Conservation (phyloP, 2,797 vertebrate species). For the Pelodytes ibericus region DNA sequence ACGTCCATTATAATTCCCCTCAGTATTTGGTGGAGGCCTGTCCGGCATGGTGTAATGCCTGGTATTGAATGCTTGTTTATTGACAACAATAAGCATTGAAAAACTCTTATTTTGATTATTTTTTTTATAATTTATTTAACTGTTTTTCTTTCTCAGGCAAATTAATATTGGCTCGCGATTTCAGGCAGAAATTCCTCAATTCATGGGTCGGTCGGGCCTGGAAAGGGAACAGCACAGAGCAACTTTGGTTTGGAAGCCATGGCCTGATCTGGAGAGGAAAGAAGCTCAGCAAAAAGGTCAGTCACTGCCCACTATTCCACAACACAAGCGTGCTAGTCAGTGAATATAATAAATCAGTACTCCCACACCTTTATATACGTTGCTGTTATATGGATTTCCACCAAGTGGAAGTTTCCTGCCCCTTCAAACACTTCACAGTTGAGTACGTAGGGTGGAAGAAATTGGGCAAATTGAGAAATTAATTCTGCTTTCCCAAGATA, state of each 20-base stretch:
- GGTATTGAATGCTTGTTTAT: not conserved
- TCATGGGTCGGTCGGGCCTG: constrained; percentile 66
- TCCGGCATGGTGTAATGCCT: too few relatives aligned
- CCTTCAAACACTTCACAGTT: too few relatives aligned
- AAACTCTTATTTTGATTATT: not conserved
- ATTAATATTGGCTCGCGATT: constrained; percentile 87
- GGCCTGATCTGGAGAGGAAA: constrained; percentile 77
- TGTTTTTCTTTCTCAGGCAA: constrained; percentile 68
- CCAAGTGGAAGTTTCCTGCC: too few relatives aligned
- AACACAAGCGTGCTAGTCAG: too few relatives aligned
- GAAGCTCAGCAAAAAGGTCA: constrained; percentile 83
- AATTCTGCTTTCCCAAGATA: too few relatives aligned
- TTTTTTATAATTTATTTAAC: not conserved
- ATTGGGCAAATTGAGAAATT: too few relatives aligned
- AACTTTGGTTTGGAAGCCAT: constrained; percentile 84
- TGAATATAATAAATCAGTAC: too few relatives aligned
- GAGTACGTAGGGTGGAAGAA: too few relatives aligned
- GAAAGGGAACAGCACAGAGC: constrained; percentile 79
- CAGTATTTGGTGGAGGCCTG: too few relatives aligned
- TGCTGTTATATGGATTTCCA: too few relatives aligned
- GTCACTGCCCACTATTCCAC: not conserved
- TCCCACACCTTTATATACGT: too few relatives aligned
- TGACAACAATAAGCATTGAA: not conserved
- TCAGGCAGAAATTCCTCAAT: constrained; percentile 86
- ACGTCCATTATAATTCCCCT: too few relatives aligned